Percentiles rank a stretch among this genome's conserved stretches.
These are phyloP conservation scores for Incurvaria masculella DNA, from an alignment of 2,888 invertebrate genomes.

Conservation along the genomic window DNA sequence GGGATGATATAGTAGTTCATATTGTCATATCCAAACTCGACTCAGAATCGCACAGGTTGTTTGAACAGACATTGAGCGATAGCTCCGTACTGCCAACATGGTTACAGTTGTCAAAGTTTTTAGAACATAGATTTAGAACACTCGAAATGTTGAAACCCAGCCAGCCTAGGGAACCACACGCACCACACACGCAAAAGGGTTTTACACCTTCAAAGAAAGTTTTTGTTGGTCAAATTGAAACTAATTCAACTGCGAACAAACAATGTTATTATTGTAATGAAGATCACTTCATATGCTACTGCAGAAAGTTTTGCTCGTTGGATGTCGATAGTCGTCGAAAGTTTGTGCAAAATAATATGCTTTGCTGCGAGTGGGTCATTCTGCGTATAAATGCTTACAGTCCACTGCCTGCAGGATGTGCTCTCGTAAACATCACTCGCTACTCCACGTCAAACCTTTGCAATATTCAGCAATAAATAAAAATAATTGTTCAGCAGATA, in stretches of 20 bases:
- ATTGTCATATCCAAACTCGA: slow-evolving; percentile 15
- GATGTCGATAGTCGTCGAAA: neutral
- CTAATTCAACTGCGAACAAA: neutral
- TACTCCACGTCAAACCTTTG: slow-evolving; percentile 13
- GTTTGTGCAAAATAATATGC: slow-evolving; percentile 3
- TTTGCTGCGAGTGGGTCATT: slow-evolving; percentile 9
- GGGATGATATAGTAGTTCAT: slow-evolving; percentile 1
- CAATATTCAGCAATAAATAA: too few relatives aligned
- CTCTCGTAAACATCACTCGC: slow-evolving; percentile 13
- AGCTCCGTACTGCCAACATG: slow-evolving; percentile 13
- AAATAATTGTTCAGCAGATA: too few relatives aligned
- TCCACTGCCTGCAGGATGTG: slow-evolving; percentile 13
- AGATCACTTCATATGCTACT: neutral
- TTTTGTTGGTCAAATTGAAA: neutral
- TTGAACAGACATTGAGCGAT: slow-evolving; percentile 14
- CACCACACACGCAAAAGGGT: too few relatives aligned
- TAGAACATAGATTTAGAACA: slow-evolving; percentile 18
- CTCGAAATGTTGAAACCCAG: slow-evolving; percentile 16
- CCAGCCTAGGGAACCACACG: slow-evolving; percentile 1
- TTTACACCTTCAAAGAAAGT: neutral
- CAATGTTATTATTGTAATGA: neutral
- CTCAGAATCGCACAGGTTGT: slow-evolving; percentile 15
- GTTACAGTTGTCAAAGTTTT: slow-evolving; percentile 14
- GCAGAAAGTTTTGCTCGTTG: slow-evolving; percentile 2
- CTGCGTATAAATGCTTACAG: slow-evolving; percentile 9